Base-by-base conservation (phyloP, 2,113 vertebrate genomes). In the Eurystomus gularis region DNA sequence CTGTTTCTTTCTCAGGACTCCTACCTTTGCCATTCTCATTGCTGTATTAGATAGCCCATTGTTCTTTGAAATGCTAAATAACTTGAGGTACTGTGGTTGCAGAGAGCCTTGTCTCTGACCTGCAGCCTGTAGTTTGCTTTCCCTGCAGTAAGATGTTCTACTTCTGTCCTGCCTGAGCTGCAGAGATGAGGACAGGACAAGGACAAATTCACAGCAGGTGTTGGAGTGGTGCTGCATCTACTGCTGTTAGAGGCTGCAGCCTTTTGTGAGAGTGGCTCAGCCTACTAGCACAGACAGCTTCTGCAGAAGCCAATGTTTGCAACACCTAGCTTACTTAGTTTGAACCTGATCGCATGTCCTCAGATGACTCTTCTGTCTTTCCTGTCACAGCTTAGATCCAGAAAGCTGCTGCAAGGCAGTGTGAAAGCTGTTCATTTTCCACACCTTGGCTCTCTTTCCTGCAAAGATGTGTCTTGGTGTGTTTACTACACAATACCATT, bases 1-100 rank as follows among this genome's bases (percentile, higher is more conserved):
- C 28, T 58, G 15, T 26, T n/a, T 24, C 13, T 31, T 65, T 29
- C 51, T 64, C 19, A 11, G 55, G 18, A 31, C 10, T 6, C 13
- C 10, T 33, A 1, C 49, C 58, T 19, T 0, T 35, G 57, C 23
- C 4, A 0, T 16, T 66, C 40, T 58, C 31, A 33, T 16, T 66
- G 46, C 64, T 28, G 29, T 26, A 21, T 37, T 11, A 9, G 1
- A 2, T 12, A 55, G 55, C 12, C 26, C 6, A 6, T 20, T 29
- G 17, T 1, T 62, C 42, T 71, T 44, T 79, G 52, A 76, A 39
- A 31, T 29, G 46, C 18, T 60, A 57, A 26, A 3, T 19, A 8
- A 28, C 73, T 71, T 6, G 5, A 65, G 48, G 25, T 16, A 0
- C 37, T 35, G 33, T 40, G 72, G 10, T 11, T 86, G 78, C 40